Conservation (phyloP, 1,140 invertebrate genomes). For the Drosophila cardini region DNA sequence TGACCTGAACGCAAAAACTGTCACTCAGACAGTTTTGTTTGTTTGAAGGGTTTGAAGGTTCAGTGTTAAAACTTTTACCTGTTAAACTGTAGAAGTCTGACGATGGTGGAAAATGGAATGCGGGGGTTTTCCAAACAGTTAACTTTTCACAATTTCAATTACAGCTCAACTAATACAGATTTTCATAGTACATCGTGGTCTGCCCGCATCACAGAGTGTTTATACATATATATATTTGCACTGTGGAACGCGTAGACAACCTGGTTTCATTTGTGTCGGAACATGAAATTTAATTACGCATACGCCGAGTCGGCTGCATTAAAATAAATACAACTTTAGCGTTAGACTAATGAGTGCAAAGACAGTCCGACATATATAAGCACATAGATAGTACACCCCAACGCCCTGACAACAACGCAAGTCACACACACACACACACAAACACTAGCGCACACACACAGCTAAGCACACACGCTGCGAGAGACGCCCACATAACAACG, state of each 20-base stretch:
- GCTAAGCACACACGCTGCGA: slow-evolving; percentile 9
- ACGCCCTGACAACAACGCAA: neutral
- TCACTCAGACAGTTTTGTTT: slow-evolving; percentile 5
- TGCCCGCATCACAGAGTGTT: slow-evolving; percentile 18
- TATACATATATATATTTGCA: slow-evolving; percentile 10
- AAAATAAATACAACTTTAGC: slow-evolving; percentile 31
- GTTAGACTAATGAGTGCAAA: slow-evolving; percentile 69
- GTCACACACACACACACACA: slow-evolving; percentile 3
- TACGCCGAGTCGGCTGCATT: slow-evolving; percentile 54
- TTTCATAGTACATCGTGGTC: neutral
- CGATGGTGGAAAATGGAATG: neutral
- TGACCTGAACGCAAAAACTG: slow-evolving; percentile 39
- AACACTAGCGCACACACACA: neutral
- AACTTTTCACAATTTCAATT: slow-evolving; percentile 55
- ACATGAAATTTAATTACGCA: slow-evolving; percentile 76
- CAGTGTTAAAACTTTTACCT: neutral
- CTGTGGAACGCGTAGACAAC: slow-evolving; percentile 41
- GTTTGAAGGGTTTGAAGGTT: neutral
- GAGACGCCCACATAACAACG: slow-evolving; percentile 25
- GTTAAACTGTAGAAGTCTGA: neutral
- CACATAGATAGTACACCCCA: slow-evolving; percentile 7
- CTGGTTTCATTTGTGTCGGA: slow-evolving; percentile 59
- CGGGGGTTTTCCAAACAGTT: slow-evolving; percentile 61
- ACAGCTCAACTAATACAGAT: slow-evolving; percentile 22
- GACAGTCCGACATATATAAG: slow-evolving; percentile 20